phyloP scores from a whole-genome alignment of 92 coral and sea anemone species.

The Bergia sp. region DNA sequence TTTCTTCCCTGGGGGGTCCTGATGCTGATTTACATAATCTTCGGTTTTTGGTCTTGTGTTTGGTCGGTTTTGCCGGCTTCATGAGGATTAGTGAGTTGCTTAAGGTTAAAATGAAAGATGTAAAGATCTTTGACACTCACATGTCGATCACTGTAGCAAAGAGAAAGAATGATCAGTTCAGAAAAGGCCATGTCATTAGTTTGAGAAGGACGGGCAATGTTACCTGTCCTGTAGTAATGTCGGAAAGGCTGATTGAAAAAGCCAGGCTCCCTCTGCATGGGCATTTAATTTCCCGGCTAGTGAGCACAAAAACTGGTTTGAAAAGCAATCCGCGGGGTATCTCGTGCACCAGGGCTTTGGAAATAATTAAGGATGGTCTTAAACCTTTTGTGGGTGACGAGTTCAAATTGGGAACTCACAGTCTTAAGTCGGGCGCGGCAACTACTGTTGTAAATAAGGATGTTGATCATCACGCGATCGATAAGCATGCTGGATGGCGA shows the following conservation, averaged over 20 bases:
- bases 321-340: conserved; percentile 19
- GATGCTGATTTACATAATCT: conserved; percentile 29
- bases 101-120: conserved; percentile 29
- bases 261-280: conserved; percentile 14
- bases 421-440: conserved; percentile 35
- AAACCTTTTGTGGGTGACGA: conserved; percentile 22
- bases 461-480: conserved; percentile 35
- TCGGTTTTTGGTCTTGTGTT: conserved; percentile 18
- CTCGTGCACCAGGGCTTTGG: conserved; percentile 46
- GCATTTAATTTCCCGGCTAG: conserved; percentile 22
- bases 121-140: conserved; percentile 29
- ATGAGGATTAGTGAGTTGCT: conserved; percentile 39
- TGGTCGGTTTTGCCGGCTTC: conserved; percentile 33
- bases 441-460: conserved; percentile 22
- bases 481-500: conserved; percentile 39
- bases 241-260: conserved; percentile 23
- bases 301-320: conserved; percentile 23
- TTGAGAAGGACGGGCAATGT: conserved; percentile 23
- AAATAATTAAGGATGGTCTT: conserved; percentile 23
- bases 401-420: conserved; percentile 25
- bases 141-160: conserved; percentile 28
- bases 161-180: conserved; percentile 38
- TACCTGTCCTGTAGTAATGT: conserved; percentile 48
- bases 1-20: conserved; percentile 17
- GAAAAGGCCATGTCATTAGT: conserved; percentile 37